phyloP scores from a whole-genome alignment of 2,113 vertebrate species.

The human region GRCh38 chr3:130373501-130374000 shows the following conservation, averaged over 20 bases:
- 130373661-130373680: constrained; percentile 51
- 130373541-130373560: not conserved
- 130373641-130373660: constrained; percentile 61
- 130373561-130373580: not conserved
- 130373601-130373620: constrained; percentile 50
- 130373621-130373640: constrained; percentile 47
- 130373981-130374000: not conserved
- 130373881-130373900: not conserved
- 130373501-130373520: not conserved
- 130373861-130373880: not conserved
- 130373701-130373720: constrained; percentile 62
- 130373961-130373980: not conserved
- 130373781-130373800: not conserved
- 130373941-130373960: not conserved
- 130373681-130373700: constrained; percentile 57
- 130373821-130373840: not conserved
- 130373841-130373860: not conserved
- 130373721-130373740: constrained; percentile 6
- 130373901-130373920: not conserved
- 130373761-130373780: constrained; percentile 31
- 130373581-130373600: constrained; percentile 11
- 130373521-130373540: not conserved
- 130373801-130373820: not conserved
- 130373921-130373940: not conserved
- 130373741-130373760: constrained; percentile 12